Conservation (phyloP, 2,113 vertebrate species). For the Cacatua alba region DNA sequence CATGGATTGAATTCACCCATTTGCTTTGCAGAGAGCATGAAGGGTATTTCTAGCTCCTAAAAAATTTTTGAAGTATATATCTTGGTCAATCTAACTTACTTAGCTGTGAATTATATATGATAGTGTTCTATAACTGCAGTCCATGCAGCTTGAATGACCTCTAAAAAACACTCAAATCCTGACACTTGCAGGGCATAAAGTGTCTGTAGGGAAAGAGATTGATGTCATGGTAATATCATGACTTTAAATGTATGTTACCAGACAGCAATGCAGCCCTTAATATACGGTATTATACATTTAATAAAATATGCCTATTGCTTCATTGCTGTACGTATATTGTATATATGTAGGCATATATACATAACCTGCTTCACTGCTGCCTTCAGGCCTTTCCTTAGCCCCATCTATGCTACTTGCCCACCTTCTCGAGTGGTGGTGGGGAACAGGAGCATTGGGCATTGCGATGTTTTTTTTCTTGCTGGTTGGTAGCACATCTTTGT, state of each 20-base stretch:
- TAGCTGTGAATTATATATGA: fast-evolving
- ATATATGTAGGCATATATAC: background rate
- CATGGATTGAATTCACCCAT: fast-evolving
- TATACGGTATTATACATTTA: background rate
- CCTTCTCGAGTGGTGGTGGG: background rate
- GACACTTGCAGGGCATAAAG: background rate
- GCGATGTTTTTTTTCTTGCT: background rate
- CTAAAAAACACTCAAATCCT: background rate
- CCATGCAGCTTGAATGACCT: background rate
- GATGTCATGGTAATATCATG: fast-evolving
- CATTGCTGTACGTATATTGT: background rate
- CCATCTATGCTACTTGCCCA: fast-evolving
- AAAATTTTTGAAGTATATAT: fast-evolving
- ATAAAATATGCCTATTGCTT: background rate
- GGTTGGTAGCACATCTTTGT: background rate
- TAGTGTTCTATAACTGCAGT: fast-evolving
- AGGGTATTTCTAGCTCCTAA: background rate
- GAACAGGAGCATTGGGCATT: fast-evolving
- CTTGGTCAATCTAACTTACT: background rate
- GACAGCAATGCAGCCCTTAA: background rate
- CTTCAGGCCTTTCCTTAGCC: background rate
- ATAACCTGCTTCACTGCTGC: background rate
- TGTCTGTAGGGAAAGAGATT: background rate
- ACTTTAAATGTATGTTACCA: background rate
- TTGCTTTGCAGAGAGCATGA: background rate